Conservation (phyloP, 1,140 invertebrate genomes). For the Eulimnadia texana region DNA sequence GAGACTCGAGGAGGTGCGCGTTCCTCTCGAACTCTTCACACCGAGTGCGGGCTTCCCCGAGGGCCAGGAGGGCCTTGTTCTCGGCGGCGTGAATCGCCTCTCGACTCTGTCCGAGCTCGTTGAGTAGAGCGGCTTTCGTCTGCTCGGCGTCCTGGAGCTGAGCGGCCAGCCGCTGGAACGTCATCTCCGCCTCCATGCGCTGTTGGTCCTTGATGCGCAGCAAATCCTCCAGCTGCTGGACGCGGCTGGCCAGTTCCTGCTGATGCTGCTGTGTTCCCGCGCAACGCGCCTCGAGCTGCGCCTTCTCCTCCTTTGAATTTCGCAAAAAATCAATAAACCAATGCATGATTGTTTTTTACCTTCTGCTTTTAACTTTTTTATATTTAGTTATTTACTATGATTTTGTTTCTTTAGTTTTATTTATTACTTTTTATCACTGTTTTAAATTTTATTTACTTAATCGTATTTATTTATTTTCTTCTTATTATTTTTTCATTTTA, state of each 20-base stretch:
- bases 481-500: too few relatives aligned
- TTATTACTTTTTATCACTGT: too few relatives aligned
- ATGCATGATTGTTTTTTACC: too few relatives aligned
- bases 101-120: slow-evolving; percentile 2
- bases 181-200: slow-evolving; percentile 18
- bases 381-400: too few relatives aligned
- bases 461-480: too few relatives aligned
- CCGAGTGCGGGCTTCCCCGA: not conserved
- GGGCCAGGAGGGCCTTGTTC: not conserved
- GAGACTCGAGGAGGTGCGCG: not conserved
- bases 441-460: too few relatives aligned
- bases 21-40: slow-evolving; percentile 10
- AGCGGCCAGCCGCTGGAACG: not conserved
- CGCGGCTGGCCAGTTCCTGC: slow-evolving; percentile 33
- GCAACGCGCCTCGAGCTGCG: slow-evolving; percentile 32
- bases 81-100: slow-evolving; percentile 9
- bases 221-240: slow-evolving; percentile 37
- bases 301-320: slow-evolving; percentile 33
- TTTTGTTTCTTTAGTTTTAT: too few relatives aligned
- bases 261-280: slow-evolving; percentile 21
- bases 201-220: slow-evolving; percentile 32
- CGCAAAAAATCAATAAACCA: too few relatives aligned
- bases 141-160: slow-evolving; percentile 13
- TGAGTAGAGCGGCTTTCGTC: not conserved
- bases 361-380: too few relatives aligned